These are phyloP conservation scores for Antheraea assamensis DNA, from an alignment of 2,888 invertebrate genomes.

Conservation along the genomic window DNA sequence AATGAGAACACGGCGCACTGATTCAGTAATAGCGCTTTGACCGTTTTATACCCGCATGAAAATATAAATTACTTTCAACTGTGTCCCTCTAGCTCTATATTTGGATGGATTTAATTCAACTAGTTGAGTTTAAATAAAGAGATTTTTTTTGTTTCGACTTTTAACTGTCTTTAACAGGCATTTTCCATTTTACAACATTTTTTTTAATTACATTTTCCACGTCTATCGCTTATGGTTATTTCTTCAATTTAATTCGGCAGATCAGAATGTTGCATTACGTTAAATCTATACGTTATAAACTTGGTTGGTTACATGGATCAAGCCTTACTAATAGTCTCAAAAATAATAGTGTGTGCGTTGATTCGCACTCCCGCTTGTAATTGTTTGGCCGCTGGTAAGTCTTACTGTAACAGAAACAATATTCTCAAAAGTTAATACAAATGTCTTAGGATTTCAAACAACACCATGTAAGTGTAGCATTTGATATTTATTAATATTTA, in stretches of 20 bases:
- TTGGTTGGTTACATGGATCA: too few relatives aligned
- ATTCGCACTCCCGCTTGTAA: too few relatives aligned
- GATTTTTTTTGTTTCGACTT: not conserved
- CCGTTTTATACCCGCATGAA: not conserved
- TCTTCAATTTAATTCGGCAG: not conserved
- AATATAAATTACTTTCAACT: constrained; percentile 5
- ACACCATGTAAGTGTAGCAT: not conserved
- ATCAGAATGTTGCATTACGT: not conserved
- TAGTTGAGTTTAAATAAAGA: not conserved
- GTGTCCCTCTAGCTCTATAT: not conserved
- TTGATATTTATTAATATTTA: too few relatives aligned
- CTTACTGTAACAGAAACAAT: too few relatives aligned
- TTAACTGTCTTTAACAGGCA: not conserved
- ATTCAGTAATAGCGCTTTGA: not conserved
- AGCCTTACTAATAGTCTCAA: too few relatives aligned
- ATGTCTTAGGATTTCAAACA: not conserved
- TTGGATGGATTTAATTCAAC: not conserved
- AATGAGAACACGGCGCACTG: not conserved
- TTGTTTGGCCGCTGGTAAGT: too few relatives aligned
- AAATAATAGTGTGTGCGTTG: too few relatives aligned
- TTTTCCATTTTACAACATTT: not conserved
- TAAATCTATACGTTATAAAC: too few relatives aligned
- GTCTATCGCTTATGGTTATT: not conserved
- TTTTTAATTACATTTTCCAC: not conserved
- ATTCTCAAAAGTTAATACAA: too few relatives aligned